These are phyloP conservation scores for Centropus unirufus DNA, from an alignment of 2,113 vertebrate species.

Conservation along the genomic window DNA sequence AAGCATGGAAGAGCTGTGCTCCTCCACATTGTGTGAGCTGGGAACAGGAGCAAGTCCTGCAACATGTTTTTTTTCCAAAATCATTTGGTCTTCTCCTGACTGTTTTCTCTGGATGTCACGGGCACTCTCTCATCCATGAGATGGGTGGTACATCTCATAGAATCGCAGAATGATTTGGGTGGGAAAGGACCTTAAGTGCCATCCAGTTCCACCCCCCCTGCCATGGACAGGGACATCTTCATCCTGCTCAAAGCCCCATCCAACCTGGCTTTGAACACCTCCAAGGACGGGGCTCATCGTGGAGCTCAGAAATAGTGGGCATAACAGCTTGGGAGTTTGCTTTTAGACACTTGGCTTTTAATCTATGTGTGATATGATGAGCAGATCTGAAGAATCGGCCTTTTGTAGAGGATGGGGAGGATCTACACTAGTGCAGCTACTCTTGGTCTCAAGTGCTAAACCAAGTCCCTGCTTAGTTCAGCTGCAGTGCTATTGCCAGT, in stretches of 20 bases:
- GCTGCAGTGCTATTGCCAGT: not conserved
- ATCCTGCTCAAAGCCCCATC: too few relatives aligned
- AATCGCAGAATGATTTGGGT: too few relatives aligned
- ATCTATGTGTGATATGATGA: not conserved
- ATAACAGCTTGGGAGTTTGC: not conserved
- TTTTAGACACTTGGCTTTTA: not conserved
- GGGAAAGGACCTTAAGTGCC: too few relatives aligned
- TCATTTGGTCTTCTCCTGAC: not conserved
- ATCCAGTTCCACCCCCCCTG: too few relatives aligned
- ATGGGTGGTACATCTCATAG: not conserved
- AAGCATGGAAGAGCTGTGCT: not conserved
- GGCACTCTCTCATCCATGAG: not conserved
- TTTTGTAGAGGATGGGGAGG: not conserved
- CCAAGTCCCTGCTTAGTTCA: not conserved
- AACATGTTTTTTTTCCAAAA: not conserved
- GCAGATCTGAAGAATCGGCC: not conserved
- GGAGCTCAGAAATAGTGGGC: too few relatives aligned
- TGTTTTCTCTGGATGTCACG: not conserved
- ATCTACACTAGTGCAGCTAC: accelerated
- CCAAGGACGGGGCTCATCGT: too few relatives aligned
- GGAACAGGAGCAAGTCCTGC: not conserved
- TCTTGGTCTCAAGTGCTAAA: accelerated
- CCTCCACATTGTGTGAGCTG: not conserved
- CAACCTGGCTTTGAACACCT: too few relatives aligned
- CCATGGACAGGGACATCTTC: too few relatives aligned